A percentile compares a stretch with the other conserved stretches of the same genome.
phyloP scores from a whole-genome alignment of 2,797 vertebrate genomes.

The Catostomus latipinnis region DNA sequence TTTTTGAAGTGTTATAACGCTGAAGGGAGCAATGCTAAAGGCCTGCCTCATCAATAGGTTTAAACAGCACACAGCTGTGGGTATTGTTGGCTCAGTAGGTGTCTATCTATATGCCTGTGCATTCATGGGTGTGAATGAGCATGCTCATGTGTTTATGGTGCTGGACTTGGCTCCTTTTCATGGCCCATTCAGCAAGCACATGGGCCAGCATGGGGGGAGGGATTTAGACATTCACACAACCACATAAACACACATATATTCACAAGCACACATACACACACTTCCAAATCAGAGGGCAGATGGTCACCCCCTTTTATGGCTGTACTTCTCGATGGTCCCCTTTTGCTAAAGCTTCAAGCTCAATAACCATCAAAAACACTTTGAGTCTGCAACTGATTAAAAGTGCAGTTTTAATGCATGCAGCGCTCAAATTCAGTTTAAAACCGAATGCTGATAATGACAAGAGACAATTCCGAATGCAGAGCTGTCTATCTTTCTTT shows the following conservation, averaged over 20 bases:
- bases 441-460: not conserved
- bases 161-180: conserved; percentile 50
- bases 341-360: conserved; percentile 28
- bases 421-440: conserved; percentile 7
- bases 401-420: conserved; percentile 13
- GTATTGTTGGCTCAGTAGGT: conserved; percentile 54
- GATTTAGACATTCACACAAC: conserved; percentile 39
- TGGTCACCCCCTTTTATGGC: conserved; percentile 40
- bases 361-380: conserved; percentile 13
- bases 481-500: not conserved
- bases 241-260: conserved; percentile 15
- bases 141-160: conserved; percentile 54
- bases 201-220: conserved; percentile 40
- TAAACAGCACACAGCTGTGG: conserved; percentile 60
- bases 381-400: conserved; percentile 6
- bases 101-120: conserved; percentile 57
- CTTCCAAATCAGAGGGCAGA: conserved; percentile 50
- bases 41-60: conserved; percentile 51
- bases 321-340: conserved; percentile 24
- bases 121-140: conserved; percentile 62
- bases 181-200: conserved; percentile 52
- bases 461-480: not conserved
- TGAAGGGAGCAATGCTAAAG: conserved; percentile 45
- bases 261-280: conserved; percentile 25
- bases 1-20: conserved; percentile 27